A percentile compares a stretch with the other conserved stretches of the same genome.
These are phyloP conservation scores for Natrix natrix DNA, from an alignment of 2,797 vertebrate genomes.

Conservation along the genomic window DNA sequence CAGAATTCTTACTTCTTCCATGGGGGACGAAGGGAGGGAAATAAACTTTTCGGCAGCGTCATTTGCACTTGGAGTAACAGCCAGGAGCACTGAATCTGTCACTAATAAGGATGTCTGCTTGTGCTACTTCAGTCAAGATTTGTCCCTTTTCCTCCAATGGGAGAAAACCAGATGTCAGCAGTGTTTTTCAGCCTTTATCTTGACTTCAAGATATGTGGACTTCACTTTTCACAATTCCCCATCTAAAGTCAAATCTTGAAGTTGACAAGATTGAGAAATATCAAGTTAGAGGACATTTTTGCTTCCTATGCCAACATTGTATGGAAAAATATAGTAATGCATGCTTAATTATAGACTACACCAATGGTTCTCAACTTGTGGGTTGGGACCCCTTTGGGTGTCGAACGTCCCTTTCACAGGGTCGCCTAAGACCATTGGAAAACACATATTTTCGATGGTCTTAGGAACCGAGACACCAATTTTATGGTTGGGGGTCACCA, in stretches of 20 bases:
- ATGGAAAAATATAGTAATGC: conserved; percentile 49
- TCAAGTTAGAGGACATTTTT: conserved; percentile 45
- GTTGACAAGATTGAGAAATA: too few species aligned
- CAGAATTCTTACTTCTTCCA: conserved; percentile 38
- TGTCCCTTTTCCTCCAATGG: conserved; percentile 62
- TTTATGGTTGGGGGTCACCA: too few species aligned
- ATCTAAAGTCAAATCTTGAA: too few species aligned
- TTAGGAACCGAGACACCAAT: too few species aligned
- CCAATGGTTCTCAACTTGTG: too few species aligned
- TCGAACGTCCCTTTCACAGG: too few species aligned
- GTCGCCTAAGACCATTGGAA: too few species aligned
- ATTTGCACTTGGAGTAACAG: conserved; percentile 47
- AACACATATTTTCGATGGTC: too few species aligned
- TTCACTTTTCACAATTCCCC: too few species aligned
- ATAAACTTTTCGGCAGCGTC: conserved; percentile 36
- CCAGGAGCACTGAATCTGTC: conserved; percentile 59
- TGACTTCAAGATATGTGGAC: too few species aligned
- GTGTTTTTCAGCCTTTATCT: too few species aligned
- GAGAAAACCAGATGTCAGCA: conserved; percentile 40
- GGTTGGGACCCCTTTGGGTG: too few species aligned
- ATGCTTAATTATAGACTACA: conserved; percentile 51
- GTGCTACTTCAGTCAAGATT: conserved; percentile 59
- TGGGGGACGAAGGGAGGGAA: not conserved
- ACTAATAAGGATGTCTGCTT: conserved; percentile 66
- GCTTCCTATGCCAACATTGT: conserved; percentile 39